Base-by-base conservation (phyloP, 2,797 vertebrate genomes). In the Tinamus major region DNA sequence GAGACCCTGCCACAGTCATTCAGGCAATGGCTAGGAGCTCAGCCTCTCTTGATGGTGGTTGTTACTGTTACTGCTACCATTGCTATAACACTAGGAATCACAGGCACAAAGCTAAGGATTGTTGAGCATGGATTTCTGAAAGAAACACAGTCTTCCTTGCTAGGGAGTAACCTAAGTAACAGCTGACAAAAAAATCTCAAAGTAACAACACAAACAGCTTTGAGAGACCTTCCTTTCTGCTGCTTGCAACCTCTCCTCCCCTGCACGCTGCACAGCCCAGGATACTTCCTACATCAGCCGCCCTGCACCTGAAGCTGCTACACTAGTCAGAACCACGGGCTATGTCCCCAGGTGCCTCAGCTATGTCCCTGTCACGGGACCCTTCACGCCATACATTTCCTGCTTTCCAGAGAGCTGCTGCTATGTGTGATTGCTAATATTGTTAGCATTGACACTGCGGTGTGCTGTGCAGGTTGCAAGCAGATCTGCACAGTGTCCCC, bases 341-440 rank as follows among this genome's bases (percentile, higher is more conserved):
- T 58, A 6, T n/a, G 13, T 0, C 19, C 13, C 31, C 17, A 51
- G 11, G 3, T 35, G 31, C n/a, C 26, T n/a, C 17, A 68, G 18
- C 21, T 37, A 4, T 9, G 4, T 2, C 18, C 48, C 79, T 56
- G 9, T 5, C 51, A 21, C 0, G 13, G 44, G 13, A 44, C 48
- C 48, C 53, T 70, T 56, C 29, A 17, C 10, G n/a, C 17, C 19
- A 17, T 3, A 0, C 31, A 24, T 72, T 79, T 72, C 20, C 29
- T 51, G 35, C 64, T 44, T 63, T 21, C 18, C n/a, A 79, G 31
- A 23, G 24, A 62, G n/a, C 11, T 77, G 33, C 23, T 67, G 23
- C 35, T 29, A 27, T 5, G 20, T 5, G 23, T 20, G 55, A 12
- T 26, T 23, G 31, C 14, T 27, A 14, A 33, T 13, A 59, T 27